Evolutionary conservation across 2,113 vertebrate species (phyloP).

Genomic region (Dermatemys mawii): DNA sequence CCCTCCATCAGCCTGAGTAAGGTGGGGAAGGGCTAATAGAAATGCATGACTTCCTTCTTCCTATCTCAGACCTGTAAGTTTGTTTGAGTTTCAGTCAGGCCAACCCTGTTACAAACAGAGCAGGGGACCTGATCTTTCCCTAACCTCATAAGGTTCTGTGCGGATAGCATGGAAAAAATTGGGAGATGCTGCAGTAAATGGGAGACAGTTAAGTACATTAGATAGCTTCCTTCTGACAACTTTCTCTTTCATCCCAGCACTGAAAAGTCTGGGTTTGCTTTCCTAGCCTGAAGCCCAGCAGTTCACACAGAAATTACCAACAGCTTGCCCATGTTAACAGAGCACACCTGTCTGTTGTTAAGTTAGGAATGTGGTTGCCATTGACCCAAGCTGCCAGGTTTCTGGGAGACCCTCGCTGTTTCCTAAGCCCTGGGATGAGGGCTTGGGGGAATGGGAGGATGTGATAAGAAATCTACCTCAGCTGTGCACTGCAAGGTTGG

Average conservation of each 20-base stretch:
- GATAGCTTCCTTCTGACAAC: background rate
- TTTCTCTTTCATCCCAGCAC: background rate
- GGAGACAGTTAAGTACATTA: background rate
- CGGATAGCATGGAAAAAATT: background rate
- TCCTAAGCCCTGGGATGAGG: background rate
- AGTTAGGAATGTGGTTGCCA: background rate
- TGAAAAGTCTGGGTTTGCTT: background rate
- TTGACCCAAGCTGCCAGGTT: fast-evolving
- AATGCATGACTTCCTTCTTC: background rate
- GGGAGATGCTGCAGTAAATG: background rate
- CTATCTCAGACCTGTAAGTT: background rate
- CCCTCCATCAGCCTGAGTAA: background rate
- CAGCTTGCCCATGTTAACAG: fast-evolving
- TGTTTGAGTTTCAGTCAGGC: background rate
- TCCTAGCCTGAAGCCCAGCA: background rate
- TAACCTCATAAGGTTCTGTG: no score
- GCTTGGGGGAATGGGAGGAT: background rate
- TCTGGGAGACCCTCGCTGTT: background rate
- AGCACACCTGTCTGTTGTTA: background rate
- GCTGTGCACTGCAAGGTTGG: background rate
- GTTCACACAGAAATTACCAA: fast-evolving
- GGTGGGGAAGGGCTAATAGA: background rate
- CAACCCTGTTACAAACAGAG: background rate
- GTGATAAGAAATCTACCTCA: background rate
- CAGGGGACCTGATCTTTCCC: background rate